A percentile compares a stretch with the other conserved stretches of the same genome.
Evolutionary conservation across 2,888 invertebrate species (phyloP).

Genomic region (Drosophila niveifrons): DNA sequence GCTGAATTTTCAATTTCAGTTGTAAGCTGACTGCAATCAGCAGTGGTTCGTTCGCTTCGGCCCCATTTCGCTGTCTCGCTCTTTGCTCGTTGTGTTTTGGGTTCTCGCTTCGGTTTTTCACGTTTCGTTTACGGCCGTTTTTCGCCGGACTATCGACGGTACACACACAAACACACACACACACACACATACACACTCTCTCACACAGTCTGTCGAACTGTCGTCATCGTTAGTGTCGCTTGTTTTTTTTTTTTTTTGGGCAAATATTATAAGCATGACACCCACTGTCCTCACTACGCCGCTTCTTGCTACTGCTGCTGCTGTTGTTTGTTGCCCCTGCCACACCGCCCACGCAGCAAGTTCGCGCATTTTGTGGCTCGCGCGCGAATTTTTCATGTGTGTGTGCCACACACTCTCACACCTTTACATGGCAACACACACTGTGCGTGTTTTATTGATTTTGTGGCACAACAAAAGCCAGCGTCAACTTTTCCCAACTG

Average conservation of each 20-base stretch:
- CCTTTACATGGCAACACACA: slow-evolving; percentile 22
- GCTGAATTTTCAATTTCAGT: slow-evolving; percentile 85
- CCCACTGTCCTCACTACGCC: not conserved
- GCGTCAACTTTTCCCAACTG: slow-evolving; percentile 40
- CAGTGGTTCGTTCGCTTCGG: slow-evolving; percentile 76
- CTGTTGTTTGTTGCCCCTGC: slow-evolving; percentile 9
- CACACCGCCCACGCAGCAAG: slow-evolving; percentile 36
- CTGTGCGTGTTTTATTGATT: slow-evolving; percentile 71
- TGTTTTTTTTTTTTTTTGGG: slow-evolving; percentile 19
- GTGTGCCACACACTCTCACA: slow-evolving; percentile 28
- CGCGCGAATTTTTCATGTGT: slow-evolving; percentile 58
- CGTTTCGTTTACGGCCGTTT: slow-evolving; percentile 40
- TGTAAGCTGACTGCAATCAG: slow-evolving; percentile 85
- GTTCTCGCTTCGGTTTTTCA: slow-evolving; percentile 34
- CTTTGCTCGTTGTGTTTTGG: slow-evolving; percentile 25
- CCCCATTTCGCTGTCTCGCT: slow-evolving; percentile 58
- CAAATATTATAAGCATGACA: slow-evolving; percentile 46
- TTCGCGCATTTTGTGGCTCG: slow-evolving; percentile 46
- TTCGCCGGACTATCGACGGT: slow-evolving; percentile 19
- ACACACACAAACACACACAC: not conserved
- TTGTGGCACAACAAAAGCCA: slow-evolving; percentile 58
- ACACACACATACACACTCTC: not conserved
- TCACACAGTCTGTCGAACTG: slow-evolving; percentile 28
- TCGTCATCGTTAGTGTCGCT: slow-evolving; percentile 33
- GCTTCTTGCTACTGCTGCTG: slow-evolving; percentile 1